Conservation (phyloP, 2,113 vertebrate genomes). For the Ovis canadensis region DNA sequence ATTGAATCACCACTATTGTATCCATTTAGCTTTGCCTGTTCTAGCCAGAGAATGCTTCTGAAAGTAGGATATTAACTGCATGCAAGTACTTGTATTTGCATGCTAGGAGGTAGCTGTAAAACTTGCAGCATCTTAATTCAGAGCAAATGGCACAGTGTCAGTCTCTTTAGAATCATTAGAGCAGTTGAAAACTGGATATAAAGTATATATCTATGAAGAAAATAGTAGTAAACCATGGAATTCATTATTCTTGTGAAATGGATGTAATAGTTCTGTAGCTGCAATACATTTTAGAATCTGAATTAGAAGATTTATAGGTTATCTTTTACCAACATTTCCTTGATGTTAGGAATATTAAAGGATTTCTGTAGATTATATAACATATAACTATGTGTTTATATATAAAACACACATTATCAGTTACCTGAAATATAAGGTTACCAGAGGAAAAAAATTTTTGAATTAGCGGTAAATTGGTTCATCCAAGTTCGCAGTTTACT, state of each 20-base stretch:
- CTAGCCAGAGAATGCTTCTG: neutral
- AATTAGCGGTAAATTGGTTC: constrained; percentile 75
- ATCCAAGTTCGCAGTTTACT: constrained; percentile 82
- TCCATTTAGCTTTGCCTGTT: neutral
- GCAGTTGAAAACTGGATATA: neutral
- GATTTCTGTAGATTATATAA: constrained; percentile 40
- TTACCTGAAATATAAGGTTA: constrained; percentile 77
- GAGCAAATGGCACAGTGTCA: neutral
- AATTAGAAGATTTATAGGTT: neutral
- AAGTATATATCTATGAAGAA: neutral
- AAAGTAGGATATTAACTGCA: neutral
- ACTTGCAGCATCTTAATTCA: neutral
- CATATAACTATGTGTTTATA: neutral
- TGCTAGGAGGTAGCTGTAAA: neutral
- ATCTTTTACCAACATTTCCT: constrained; percentile 54
- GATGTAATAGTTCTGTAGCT: neutral
- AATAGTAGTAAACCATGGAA: neutral
- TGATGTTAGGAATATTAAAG: constrained; percentile 58
- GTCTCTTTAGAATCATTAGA: neutral
- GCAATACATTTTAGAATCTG: constrained; percentile 1
- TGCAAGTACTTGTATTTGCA: neutral
- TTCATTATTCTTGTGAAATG: neutral
- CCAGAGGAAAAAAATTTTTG: constrained; percentile 58
- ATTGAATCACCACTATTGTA: neutral
- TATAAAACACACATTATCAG: neutral